Conservation (phyloP, 2,888 invertebrate genomes). For the Meiosimyza decipiens region DNA sequence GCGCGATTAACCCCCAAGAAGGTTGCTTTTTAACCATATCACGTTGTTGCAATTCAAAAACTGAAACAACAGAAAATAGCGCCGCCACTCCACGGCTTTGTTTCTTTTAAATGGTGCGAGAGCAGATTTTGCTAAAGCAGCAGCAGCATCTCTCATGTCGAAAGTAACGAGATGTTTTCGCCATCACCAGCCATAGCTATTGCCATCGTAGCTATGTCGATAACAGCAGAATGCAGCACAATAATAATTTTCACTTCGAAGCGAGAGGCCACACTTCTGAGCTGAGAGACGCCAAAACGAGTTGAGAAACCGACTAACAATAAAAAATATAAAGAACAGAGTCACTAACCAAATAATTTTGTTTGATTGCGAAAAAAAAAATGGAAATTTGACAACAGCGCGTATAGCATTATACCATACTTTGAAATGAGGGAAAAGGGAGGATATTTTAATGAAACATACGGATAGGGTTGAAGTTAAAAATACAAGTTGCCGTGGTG, state of each 20-base stretch:
- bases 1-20: conserved; percentile 25
- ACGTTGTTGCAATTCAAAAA: neutral
- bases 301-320: too few relatives aligned
- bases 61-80: too few relatives aligned
- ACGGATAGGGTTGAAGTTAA: too few relatives aligned
- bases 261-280: neutral
- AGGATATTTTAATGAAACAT: too few relatives aligned
- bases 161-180: conserved; percentile 14
- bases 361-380: neutral
- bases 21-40: neutral
- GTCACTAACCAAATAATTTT: neutral
- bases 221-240: neutral
- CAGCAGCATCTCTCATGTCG: conserved; percentile 2
- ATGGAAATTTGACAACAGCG: conserved; percentile 28
- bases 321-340: neutral
- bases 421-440: neutral
- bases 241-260: conserved; percentile 1
- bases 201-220: neutral
- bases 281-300: too few relatives aligned
- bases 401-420: neutral
- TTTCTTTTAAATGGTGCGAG: too few relatives aligned
- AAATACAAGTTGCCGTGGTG: neutral
- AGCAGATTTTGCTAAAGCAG: neutral
- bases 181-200: neutral
- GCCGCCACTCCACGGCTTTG: too few relatives aligned